Conservation (phyloP, 2,113 vertebrate genomes). For the Podarcis muralis region DNA sequence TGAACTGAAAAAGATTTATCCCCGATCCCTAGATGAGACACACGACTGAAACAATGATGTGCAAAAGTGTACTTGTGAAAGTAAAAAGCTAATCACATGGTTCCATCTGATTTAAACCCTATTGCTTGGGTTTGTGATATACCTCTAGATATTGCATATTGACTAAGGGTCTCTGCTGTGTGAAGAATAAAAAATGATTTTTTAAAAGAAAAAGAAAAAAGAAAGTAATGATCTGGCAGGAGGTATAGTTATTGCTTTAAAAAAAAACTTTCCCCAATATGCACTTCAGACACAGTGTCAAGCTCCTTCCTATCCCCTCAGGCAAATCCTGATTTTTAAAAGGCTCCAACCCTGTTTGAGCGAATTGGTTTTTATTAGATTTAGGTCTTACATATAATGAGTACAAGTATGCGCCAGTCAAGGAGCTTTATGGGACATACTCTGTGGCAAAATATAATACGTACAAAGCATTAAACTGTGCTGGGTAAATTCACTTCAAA, state of each 20-base stretch:
- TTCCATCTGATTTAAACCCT: constrained; percentile 36
- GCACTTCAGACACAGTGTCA: constrained; percentile 45
- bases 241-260: constrained; percentile 12
- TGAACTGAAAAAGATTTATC: too few relatives aligned
- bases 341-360: not conserved
- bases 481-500: constrained; percentile 9
- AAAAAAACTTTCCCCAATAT: constrained; percentile 4
- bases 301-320: constrained; percentile 21
- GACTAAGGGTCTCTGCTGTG: not conserved
- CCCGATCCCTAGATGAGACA: constrained; percentile 33
- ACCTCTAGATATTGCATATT: not conserved
- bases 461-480: not conserved
- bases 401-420: not conserved
- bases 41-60: constrained; percentile 2
- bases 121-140: not conserved
- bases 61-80: constrained; percentile 40
- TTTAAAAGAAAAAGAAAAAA: not conserved
- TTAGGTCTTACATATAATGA: constrained; percentile 11
- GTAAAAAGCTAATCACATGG: constrained; percentile 27
- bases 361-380: constrained; percentile 20
- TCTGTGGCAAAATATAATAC: not conserved
- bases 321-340: constrained; percentile 10
- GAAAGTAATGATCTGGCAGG: not conserved
- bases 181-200: not conserved
- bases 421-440: not conserved